Percentiles rank a stretch among this genome's conserved stretches.
Evolutionary conservation across 2,888 invertebrate species (phyloP).

Genomic region (Zygothrica quintamaculata): DNA sequence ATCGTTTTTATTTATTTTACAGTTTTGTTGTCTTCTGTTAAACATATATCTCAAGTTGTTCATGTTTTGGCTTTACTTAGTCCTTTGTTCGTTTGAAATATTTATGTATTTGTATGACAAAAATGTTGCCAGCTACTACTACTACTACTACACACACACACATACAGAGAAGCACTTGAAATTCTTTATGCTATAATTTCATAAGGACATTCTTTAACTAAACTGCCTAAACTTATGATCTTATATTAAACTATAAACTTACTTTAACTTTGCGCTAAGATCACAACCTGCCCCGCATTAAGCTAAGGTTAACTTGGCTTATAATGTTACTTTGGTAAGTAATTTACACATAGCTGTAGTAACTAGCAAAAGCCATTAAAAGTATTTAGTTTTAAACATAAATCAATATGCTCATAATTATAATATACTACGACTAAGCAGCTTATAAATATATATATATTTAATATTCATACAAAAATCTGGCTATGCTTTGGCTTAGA

Average conservation of each 20-base stretch:
- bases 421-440: constrained; percentile 34
- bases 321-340: no score
- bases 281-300: no score
- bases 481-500: no score
- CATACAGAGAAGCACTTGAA: constrained; percentile 33
- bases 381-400: neutral
- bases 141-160: constrained; percentile 18
- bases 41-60: constrained; percentile 34
- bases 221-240: constrained; percentile 2
- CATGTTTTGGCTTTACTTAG: constrained; percentile 43
- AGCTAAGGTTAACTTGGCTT: no score
- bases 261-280: no score
- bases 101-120: constrained; percentile 68
- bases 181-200: constrained; percentile 57
- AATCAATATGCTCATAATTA: constrained; percentile 8
- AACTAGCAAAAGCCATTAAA: neutral
- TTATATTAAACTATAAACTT: no score
- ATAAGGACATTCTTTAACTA: constrained; percentile 28
- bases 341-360: no score
- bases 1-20: constrained; percentile 42
- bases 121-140: constrained; percentile 38
- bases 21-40: constrained; percentile 31
- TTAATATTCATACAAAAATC: no score
- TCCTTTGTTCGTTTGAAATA: constrained; percentile 65
- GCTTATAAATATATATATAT: constrained; percentile 25